Base-by-base conservation (phyloP, 2,113 vertebrate species). In the Motacilla alba region DNA sequence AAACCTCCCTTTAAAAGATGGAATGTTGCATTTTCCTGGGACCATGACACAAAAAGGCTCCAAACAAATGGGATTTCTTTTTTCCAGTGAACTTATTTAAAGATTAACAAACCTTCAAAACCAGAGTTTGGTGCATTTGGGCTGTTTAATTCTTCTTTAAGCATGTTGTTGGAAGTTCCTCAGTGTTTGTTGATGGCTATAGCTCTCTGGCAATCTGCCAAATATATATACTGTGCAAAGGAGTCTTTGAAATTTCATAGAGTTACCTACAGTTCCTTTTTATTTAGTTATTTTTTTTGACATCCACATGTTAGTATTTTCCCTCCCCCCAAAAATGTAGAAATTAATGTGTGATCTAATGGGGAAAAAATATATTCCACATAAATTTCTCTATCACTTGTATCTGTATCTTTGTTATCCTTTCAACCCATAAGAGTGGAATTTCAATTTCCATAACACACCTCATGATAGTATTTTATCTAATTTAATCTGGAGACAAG, bases 251-350 rank as follows among this genome's bases (percentile, higher is more conserved):
- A 90, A 62, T 50, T 49, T 92, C 8, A 31, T 58, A 66, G 11
- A 78, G 23, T 68, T 85, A 3, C 20, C 76, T 77, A 31, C 78
- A 12, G 4, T 66, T 93, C 0, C 37, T 88, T 74, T 90, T 69
- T 44, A 28, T 62, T 66, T 30, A 50, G 46, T 63, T 77, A 60
- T 6, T 20, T 69, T 87, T 35, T 90, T 58, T 88, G 17, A 79
- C 69, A 88, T 41, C 13, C 13, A 70, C 2, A n/a, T 15, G 14
- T 77, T 69, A 44, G 1, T 24, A 26, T 23, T 55, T 49, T 22
- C 24, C 10, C 9, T 35, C 33, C 7, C 5, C 0, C 0, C 0
- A 47, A 59, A 80, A 82, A 58, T 18, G 2, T 13, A 50, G 33
- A 75, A 37, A 64, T 55, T 64, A 41, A 56, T 75, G 3, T 60